These are phyloP conservation scores for Benthosema pterotum DNA, from an alignment of 2,797 vertebrate species.

Conservation along the genomic window DNA sequence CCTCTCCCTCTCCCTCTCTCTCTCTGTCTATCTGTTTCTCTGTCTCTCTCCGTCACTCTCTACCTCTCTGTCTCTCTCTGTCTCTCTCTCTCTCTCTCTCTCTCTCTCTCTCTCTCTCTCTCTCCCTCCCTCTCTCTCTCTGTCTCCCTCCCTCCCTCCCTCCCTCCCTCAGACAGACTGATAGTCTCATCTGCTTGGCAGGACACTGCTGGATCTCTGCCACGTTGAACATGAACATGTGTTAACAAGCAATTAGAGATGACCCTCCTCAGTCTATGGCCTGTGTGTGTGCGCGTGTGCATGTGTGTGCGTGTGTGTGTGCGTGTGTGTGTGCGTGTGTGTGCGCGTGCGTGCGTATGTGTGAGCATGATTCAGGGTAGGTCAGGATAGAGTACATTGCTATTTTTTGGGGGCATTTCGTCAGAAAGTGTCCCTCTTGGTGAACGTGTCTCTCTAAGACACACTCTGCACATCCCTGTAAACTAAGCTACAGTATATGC, in stretches of 20 bases:
- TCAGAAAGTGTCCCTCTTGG: no score
- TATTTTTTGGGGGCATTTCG: no score
- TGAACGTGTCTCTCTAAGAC: no score
- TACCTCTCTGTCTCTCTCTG: slow-evolving; percentile 9
- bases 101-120: not conserved
- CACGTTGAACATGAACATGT: slow-evolving; percentile 47
- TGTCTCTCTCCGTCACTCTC: slow-evolving; percentile 21
- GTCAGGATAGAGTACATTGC: no score
- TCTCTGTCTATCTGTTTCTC: slow-evolving; percentile 23
- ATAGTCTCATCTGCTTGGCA: slow-evolving; percentile 41
- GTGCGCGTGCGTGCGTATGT: not conserved
- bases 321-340: slow-evolving; percentile 1
- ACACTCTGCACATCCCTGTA: no score
- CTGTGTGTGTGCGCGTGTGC: not conserved
- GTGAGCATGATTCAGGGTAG: no score
- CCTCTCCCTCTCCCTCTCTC: no score
- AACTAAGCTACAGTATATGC: no score
- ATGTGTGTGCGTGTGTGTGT: not conserved
- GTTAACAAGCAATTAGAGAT: slow-evolving; percentile 58
- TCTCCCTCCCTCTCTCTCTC: not conserved
- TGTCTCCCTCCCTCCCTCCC: no score
- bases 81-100: not conserved
- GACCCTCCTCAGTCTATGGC: slow-evolving; percentile 23
- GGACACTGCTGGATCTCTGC: slow-evolving; percentile 25
- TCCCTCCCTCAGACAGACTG: no score